A percentile compares a stretch with the other conserved stretches of the same genome.
These are phyloP conservation scores for Charadrius vociferus DNA, from an alignment of 2,113 vertebrate genomes.

Conservation along the genomic window DNA sequence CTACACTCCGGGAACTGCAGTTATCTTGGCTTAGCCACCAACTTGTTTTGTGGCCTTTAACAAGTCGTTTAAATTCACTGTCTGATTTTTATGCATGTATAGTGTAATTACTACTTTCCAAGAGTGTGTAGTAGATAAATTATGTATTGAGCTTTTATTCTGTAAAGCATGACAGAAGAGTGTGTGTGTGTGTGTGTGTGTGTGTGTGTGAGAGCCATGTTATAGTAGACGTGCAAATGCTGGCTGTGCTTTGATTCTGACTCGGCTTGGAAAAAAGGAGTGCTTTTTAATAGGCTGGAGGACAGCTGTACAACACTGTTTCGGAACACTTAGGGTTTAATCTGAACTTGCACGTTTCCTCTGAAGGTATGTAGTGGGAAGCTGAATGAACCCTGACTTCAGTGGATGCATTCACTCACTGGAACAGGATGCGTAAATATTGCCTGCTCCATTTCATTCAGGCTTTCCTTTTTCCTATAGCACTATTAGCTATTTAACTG, in stretches of 20 bases:
- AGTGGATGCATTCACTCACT: not conserved
- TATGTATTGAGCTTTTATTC: not conserved
- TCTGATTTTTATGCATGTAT: not conserved
- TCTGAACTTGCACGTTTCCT: not conserved
- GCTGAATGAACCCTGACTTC: not conserved
- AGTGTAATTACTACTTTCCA: slow-evolving; percentile 4
- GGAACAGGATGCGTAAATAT: not conserved
- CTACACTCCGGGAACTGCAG: not conserved
- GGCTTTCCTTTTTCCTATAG: not conserved
- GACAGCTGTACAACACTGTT: not conserved
- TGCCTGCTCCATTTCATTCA: not conserved
- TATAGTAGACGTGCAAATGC: not conserved
- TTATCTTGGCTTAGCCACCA: slow-evolving; percentile 19
- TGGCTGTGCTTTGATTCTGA: not conserved
- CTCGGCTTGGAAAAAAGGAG: not conserved
- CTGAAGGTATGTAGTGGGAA: not conserved
- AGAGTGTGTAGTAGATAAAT: slow-evolving; percentile 6
- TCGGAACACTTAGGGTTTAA: not conserved
- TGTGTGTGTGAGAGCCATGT: not conserved
- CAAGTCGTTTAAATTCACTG: slow-evolving; percentile 28
- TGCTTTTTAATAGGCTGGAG: not conserved
- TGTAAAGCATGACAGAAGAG: not conserved
- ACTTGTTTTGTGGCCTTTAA: slow-evolving; percentile 38
- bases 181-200: not conserved
- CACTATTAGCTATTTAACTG: not conserved